A percentile compares a stretch with the other conserved stretches of the same genome.
Evolutionary conservation across 2,113 vertebrate species (phyloP).

Genomic region (Boleophthalmus pectinirostris): DNA sequence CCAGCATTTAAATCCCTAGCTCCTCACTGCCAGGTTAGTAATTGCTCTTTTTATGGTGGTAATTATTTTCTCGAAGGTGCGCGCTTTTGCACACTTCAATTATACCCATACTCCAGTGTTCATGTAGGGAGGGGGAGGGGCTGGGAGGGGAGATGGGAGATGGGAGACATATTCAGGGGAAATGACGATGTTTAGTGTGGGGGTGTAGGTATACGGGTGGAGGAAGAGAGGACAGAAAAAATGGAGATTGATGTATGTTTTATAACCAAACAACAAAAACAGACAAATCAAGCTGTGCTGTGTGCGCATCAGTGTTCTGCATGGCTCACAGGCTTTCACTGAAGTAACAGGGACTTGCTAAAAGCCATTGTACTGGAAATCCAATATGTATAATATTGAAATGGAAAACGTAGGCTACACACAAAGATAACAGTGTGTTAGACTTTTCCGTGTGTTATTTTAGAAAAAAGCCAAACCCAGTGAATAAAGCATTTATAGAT

Average conservation of each 20-base stretch:
- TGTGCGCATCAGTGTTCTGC: not conserved
- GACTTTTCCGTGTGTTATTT: not conserved
- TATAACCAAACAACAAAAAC: conserved; percentile 44
- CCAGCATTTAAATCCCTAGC: conserved; percentile 74
- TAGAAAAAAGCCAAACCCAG: not conserved
- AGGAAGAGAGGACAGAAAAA: conserved; percentile 37
- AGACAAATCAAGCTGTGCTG: conserved; percentile 39
- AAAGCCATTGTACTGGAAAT: conserved; percentile 45
- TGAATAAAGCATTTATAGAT: not conserved
- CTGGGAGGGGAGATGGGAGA: conserved; percentile 69
- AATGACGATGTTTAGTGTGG: conserved; percentile 32
- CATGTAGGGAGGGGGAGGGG: conserved; percentile 54
- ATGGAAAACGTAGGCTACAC: not conserved
- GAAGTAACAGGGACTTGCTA: conserved; percentile 17
- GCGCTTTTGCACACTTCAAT: conserved; percentile 81
- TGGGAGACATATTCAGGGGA: conserved; percentile 59
- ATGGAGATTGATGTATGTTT: conserved; percentile 48
- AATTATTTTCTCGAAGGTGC: conserved; percentile 85
- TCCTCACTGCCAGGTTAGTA: conserved; percentile 82
- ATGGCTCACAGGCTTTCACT: conserved; percentile 6
- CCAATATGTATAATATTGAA: conserved; percentile 23
- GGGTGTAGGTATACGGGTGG: conserved; percentile 13
- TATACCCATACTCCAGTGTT: conserved; percentile 75
- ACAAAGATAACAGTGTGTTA: not conserved
- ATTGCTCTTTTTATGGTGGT: conserved; percentile 83